phyloP scores from a whole-genome alignment of 2,888 invertebrate species.

The Norana najaformis region DNA sequence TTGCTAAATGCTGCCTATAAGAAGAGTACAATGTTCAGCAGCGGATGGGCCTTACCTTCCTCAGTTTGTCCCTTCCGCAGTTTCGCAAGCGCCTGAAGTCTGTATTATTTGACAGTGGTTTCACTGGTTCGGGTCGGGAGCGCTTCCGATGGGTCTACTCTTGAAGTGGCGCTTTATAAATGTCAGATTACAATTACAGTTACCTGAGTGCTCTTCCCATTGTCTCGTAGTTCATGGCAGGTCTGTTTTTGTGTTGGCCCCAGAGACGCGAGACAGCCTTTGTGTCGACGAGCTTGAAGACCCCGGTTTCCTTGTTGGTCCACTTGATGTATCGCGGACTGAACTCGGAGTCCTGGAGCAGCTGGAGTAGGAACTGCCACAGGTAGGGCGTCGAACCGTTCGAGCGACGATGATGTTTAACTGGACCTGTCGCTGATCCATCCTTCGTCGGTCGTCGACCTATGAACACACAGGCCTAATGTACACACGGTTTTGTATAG shows the following conservation, averaged over 20 bases:
- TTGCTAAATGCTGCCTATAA: background rate
- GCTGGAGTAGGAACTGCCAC: conserved; percentile 35
- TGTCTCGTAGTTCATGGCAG: conserved; percentile 99
- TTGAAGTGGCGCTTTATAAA: no score
- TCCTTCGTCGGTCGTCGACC: conserved; percentile 10
- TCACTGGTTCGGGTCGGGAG: no score
- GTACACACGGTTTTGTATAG: background rate
- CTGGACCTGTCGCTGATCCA: background rate
- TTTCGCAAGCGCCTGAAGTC: no score
- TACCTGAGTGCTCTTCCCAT: conserved; percentile 95
- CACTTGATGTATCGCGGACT: conserved; percentile 35
- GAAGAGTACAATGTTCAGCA: no score
- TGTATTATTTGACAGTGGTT: no score
- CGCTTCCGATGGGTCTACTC: no score
- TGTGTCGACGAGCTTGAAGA: conserved; percentile 98
- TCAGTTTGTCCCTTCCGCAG: no score
- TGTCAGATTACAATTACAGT: no score
- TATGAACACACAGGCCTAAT: background rate
- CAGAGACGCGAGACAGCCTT: conserved; percentile 97
- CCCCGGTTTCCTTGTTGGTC: conserved; percentile 56
- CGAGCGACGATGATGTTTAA: conserved; percentile 16
- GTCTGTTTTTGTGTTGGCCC: conserved; percentile 99
- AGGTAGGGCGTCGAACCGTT: conserved; percentile 28
- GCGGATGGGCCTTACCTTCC: no score
- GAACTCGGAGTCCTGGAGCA: conserved; percentile 35